These are phyloP conservation scores for Salvelinus sp. DNA, from an alignment of 2,113 vertebrate species.

Conservation along the genomic window DNA sequence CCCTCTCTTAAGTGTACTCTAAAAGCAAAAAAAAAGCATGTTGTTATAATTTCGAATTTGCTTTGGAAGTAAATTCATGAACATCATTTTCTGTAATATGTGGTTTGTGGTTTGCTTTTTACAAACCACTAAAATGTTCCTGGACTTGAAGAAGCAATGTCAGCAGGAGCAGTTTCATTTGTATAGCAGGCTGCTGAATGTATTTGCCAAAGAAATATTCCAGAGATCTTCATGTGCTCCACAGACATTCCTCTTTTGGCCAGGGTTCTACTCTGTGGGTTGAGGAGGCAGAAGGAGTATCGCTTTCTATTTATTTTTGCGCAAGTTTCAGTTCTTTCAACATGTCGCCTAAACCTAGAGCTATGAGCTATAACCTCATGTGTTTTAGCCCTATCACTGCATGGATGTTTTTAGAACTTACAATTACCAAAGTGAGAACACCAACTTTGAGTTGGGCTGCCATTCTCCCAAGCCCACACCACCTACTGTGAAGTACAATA, in stretches of 20 bases:
- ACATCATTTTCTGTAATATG: too few relatives aligned
- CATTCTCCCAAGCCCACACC: neutral
- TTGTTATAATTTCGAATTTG: too few relatives aligned
- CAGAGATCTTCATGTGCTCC: neutral
- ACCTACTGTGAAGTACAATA: neutral
- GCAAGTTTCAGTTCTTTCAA: neutral
- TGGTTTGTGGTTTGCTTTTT: neutral
- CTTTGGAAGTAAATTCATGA: too few relatives aligned
- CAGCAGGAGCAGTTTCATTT: too few relatives aligned
- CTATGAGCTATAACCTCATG: neutral
- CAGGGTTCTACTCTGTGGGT: conserved; percentile 8
- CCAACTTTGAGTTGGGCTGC: neutral
- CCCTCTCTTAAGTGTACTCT: too few relatives aligned
- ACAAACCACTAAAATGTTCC: neutral
- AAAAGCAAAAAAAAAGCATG: too few relatives aligned
- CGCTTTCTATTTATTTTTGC: neutral
- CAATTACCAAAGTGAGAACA: neutral
- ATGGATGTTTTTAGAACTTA: neutral
- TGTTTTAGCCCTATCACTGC: neutral
- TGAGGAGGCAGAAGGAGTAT: conserved; percentile 9
- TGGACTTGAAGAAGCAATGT: neutral
- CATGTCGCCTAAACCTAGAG: too few relatives aligned
- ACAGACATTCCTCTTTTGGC: conserved; percentile 13
- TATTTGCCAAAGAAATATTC: neutral
- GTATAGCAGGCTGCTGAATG: neutral